Percentiles rank a stretch among this genome's conserved stretches.
These are phyloP conservation scores for Danaus plexippus DNA, from an alignment of 1,140 invertebrate genomes.

Conservation along the genomic window DNA sequence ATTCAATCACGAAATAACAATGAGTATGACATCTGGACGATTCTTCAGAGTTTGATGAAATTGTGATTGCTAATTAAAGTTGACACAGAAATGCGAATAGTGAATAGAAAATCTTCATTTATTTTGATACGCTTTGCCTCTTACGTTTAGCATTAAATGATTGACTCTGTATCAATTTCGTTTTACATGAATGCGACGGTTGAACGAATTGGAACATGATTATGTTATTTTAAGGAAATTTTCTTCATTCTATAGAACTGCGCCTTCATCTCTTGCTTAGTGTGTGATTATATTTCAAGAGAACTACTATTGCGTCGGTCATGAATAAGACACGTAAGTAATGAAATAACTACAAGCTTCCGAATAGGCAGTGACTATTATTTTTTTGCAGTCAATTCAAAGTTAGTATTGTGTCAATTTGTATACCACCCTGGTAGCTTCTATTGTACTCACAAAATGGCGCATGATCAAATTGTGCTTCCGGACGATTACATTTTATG, in stretches of 20 bases:
- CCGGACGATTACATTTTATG: slow-evolving; percentile 59
- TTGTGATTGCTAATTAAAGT: slow-evolving; percentile 69
- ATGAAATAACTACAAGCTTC: slow-evolving; percentile 21
- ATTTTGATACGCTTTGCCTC: slow-evolving; percentile 61
- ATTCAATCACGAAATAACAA: slow-evolving; percentile 53
- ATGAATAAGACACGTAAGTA: slow-evolving; percentile 68
- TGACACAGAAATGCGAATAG: slow-evolving; percentile 65
- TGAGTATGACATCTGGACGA: slow-evolving; percentile 46
- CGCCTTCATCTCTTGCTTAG: slow-evolving; percentile 48
- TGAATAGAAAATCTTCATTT: slow-evolving; percentile 67
- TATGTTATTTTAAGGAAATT: slow-evolving; percentile 67
- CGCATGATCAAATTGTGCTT: slow-evolving; percentile 61
- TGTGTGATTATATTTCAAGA: slow-evolving; percentile 51
- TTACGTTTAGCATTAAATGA: slow-evolving; percentile 68
- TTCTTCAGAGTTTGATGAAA: slow-evolving; percentile 53
- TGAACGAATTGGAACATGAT: slow-evolving; percentile 67
- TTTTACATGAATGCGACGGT: slow-evolving; percentile 61
- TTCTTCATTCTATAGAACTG: slow-evolving; percentile 40
- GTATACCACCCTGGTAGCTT: slow-evolving; percentile 51
- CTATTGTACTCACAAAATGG: slow-evolving; percentile 50
- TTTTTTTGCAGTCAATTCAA: slow-evolving; percentile 18
- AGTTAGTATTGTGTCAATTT: slow-evolving; percentile 30
- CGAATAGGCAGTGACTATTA: slow-evolving; percentile 18
- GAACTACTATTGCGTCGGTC: slow-evolving; percentile 37
- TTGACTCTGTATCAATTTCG: slow-evolving; percentile 70